Evolutionary conservation across 2,797 vertebrate genomes (phyloP).

Genomic region (Falco concolor): DNA sequence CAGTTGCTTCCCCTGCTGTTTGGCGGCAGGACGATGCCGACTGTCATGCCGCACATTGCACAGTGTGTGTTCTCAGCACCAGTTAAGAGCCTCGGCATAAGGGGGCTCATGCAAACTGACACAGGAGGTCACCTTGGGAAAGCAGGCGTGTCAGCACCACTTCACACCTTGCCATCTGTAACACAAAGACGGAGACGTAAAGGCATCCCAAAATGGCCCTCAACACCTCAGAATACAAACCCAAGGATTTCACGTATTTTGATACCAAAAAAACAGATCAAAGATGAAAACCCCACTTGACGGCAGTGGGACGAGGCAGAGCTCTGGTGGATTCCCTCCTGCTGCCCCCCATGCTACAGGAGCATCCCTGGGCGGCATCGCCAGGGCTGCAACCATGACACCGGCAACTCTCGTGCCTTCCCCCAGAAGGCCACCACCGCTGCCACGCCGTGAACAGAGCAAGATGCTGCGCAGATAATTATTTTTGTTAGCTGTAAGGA

Average conservation of each 20-base stretch:
- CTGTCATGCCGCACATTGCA: neutral
- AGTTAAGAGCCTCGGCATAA: neutral
- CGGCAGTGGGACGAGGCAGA: accelerated
- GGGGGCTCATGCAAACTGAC: neutral
- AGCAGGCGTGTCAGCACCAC: neutral
- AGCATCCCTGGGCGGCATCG: neutral
- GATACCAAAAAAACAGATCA: neutral
- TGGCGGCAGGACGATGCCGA: neutral
- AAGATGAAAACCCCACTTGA: neutral
- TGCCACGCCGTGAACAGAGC: neutral
- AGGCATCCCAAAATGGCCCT: neutral
- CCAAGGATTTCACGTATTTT: neutral
- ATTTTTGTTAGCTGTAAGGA: accelerated
- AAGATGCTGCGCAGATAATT: accelerated
- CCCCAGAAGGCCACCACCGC: neutral
- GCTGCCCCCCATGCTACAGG: neutral
- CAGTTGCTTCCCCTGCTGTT: neutral
- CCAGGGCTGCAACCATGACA: neutral
- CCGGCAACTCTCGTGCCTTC: accelerated
- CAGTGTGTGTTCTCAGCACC: neutral
- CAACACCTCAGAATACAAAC: neutral
- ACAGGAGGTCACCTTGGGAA: neutral
- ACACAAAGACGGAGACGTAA: neutral
- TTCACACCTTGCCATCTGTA: neutral
- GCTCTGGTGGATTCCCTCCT: neutral